A percentile compares a stretch with the other conserved stretches of the same genome.
phyloP scores from a whole-genome alignment of 1,140 invertebrate species.

The Panagrolaimus sp. region DNA sequence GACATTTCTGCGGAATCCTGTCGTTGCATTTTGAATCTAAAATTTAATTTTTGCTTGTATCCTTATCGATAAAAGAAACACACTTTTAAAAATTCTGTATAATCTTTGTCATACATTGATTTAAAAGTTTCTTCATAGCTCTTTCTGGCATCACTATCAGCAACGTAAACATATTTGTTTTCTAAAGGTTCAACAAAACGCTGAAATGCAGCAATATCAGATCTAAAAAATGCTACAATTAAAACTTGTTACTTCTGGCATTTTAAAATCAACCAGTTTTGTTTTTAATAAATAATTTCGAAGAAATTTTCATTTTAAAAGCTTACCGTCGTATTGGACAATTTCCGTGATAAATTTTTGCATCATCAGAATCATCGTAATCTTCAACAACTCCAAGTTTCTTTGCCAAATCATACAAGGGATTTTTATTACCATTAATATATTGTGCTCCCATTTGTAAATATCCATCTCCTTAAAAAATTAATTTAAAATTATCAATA shows the following conservation, averaged over 20 bases:
- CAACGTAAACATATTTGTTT: slow-evolving; percentile 11
- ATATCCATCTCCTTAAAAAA: slow-evolving; percentile 27
- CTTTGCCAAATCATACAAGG: slow-evolving; percentile 22
- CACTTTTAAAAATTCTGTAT: slow-evolving; percentile 20
- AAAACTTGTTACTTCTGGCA: too few species aligned
- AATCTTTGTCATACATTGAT: slow-evolving; percentile 18
- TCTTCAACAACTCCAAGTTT: slow-evolving; percentile 19
- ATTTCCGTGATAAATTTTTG: neutral
- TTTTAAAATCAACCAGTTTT: too few species aligned
- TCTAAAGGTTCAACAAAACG: slow-evolving; percentile 18
- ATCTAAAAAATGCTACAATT: slow-evolving; percentile 13
- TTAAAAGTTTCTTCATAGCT: slow-evolving; percentile 24
- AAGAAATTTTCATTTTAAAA: too few species aligned
- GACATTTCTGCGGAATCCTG: neutral
- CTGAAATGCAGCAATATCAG: slow-evolving; percentile 14
- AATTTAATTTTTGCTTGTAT: too few species aligned
- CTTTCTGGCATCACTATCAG: neutral
- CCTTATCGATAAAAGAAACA: too few species aligned
- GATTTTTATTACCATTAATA: slow-evolving; percentile 32
- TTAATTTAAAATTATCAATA: too few species aligned
- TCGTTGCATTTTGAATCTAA: neutral
- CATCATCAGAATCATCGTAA: slow-evolving; percentile 20
- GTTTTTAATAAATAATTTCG: too few species aligned
- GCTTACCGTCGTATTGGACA: neutral
- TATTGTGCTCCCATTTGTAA: slow-evolving; percentile 34